phyloP scores from a whole-genome alignment of 2,888 invertebrate genomes.

The Drosophila leonis region DNA sequence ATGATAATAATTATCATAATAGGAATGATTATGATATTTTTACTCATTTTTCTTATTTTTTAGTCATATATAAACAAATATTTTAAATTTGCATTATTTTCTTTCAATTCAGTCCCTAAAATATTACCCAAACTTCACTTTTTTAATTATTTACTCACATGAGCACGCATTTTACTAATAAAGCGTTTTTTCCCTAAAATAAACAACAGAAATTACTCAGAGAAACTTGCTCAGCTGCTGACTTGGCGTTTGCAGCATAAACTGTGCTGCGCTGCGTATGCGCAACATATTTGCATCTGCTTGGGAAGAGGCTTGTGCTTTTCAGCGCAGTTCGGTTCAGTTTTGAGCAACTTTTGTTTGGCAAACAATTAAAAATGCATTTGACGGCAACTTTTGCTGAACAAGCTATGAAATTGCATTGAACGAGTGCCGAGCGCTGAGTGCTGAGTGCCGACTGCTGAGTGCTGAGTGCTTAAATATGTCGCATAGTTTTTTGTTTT shows the following conservation, averaged over 20 bases:
- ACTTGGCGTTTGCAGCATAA: slow-evolving; percentile 19
- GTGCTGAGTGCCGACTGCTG: slow-evolving; percentile 3
- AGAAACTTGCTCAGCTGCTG: slow-evolving; percentile 20
- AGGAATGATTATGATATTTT: background rate
- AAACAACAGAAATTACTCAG: slow-evolving; percentile 8
- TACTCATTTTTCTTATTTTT: background rate
- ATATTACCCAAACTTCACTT: background rate
- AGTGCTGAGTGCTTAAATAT: slow-evolving; percentile 37
- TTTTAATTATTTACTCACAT: background rate
- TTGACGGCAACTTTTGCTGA: slow-evolving; percentile 42
- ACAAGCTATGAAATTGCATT: slow-evolving; percentile 36
- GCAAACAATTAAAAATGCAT: slow-evolving; percentile 58
- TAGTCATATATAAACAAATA: too few relatives aligned
- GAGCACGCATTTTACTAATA: slow-evolving; percentile 19
- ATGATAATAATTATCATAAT: background rate
- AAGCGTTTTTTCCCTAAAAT: slow-evolving; percentile 12
- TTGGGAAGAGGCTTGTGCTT: background rate
- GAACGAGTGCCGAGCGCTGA: background rate
- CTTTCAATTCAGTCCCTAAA: background rate
- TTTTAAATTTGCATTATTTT: background rate
- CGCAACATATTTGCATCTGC: slow-evolving; percentile 29
- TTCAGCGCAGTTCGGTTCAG: slow-evolving; percentile 3
- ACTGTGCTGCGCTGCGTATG: slow-evolving; percentile 39
- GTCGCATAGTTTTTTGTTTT: slow-evolving; percentile 2
- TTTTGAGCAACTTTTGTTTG: slow-evolving; percentile 40